phyloP scores from a whole-genome alignment of 2,888 invertebrate genomes.

The Tenthredo scrophulariae region DNA sequence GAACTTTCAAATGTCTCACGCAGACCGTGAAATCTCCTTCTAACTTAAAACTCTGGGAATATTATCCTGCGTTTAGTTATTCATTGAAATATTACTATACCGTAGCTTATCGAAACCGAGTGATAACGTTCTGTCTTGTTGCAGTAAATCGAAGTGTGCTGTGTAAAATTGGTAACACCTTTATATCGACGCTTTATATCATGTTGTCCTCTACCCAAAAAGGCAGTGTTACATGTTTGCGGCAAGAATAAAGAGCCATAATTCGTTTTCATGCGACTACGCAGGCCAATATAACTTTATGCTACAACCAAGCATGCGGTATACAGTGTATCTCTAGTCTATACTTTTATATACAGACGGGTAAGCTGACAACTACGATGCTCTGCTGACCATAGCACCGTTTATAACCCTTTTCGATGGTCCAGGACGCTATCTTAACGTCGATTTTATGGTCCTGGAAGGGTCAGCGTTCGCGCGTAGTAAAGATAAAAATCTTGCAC shows the following conservation, averaged over 20 bases:
- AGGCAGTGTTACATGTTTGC: constrained; percentile 10
- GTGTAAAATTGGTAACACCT: not conserved
- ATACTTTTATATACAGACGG: constrained; percentile 35
- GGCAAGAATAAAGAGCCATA: constrained; percentile 44
- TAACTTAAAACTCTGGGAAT: constrained; percentile 25
- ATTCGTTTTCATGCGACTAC: constrained; percentile 45
- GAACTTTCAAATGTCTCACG: constrained; percentile 73
- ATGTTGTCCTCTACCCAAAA: constrained; percentile 4
- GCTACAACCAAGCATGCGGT: constrained; percentile 13
- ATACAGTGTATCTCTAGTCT: constrained; percentile 26
- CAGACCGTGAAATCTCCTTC: constrained; percentile 74
- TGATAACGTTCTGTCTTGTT: not conserved
- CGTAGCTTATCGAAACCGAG: not conserved
- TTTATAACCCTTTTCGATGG: constrained; percentile 52
- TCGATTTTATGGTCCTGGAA: constrained; percentile 43
- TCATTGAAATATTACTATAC: not conserved
- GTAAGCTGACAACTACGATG: constrained; percentile 40
- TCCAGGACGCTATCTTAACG: constrained; percentile 49
- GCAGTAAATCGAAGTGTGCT: not conserved
- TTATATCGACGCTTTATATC: constrained; percentile 29
- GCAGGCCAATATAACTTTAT: constrained; percentile 47
- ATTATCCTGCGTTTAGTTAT: not conserved
- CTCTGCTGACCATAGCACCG: constrained; percentile 50
- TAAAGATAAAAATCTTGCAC: constrained; percentile 52
- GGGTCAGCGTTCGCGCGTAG: constrained; percentile 52